A percentile compares a stretch with the other conserved stretches of the same genome.
Conservation (phyloP, 2,888 invertebrate genomes). For the Tipula unca region DNA sequence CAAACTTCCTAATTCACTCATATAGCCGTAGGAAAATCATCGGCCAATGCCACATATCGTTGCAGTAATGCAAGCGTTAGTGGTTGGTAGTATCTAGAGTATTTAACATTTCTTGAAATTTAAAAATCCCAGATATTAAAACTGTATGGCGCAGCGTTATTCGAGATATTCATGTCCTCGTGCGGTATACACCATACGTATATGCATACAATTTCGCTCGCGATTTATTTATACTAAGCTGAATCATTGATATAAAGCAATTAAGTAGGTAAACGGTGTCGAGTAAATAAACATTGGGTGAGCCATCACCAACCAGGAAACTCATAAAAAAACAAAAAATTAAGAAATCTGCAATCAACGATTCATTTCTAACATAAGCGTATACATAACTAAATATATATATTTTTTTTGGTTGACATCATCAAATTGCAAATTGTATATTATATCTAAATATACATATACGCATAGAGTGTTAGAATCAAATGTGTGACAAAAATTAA, state of each 20-base stretch:
- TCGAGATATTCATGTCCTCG: too few species aligned
- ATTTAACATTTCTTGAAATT: too few species aligned
- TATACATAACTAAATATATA: background rate
- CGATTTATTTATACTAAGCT: background rate
- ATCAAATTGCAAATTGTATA: background rate
- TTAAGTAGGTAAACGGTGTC: background rate
- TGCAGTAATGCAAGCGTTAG: too few species aligned
- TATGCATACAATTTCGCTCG: too few species aligned
- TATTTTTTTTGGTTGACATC: background rate
- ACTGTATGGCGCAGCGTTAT: too few species aligned
- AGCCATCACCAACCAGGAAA: background rate
- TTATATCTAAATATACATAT: background rate
- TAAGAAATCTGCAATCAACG: background rate
- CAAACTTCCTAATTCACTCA: too few species aligned
- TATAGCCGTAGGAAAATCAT: too few species aligned
- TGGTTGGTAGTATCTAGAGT: too few species aligned
- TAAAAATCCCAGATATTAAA: too few species aligned
- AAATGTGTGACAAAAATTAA: constrained; percentile 8
- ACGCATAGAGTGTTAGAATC: background rate
- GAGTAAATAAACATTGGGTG: background rate
- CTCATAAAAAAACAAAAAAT: background rate
- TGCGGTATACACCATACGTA: too few species aligned
- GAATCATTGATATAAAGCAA: background rate
- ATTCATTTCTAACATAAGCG: background rate
- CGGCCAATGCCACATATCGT: too few species aligned